phyloP scores from a whole-genome alignment of 2,888 invertebrate species.

The Archips xylosteana region DNA sequence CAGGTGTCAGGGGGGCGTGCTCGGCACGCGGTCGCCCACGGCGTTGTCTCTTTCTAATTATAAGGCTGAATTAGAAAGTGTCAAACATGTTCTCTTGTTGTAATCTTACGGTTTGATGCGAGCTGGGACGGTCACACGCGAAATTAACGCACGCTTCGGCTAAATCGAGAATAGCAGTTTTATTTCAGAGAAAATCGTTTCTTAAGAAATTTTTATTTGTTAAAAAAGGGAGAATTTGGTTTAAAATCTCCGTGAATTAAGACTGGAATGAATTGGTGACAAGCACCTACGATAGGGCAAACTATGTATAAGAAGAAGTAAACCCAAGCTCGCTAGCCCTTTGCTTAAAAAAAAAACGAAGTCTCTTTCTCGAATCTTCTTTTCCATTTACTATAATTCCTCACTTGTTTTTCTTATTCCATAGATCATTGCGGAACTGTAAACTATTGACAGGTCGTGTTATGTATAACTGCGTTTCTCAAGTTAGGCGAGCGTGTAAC shows the following conservation, averaged over 20 bases:
- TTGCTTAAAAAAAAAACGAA: background rate
- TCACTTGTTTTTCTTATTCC: background rate
- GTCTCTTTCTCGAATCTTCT: background rate
- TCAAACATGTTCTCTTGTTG: conserved; percentile 54
- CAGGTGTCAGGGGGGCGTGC: background rate
- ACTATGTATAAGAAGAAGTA: background rate
- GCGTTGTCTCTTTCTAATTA: conserved; percentile 80
- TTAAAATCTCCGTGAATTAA: background rate
- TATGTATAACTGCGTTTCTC: background rate
- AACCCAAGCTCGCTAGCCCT: background rate
- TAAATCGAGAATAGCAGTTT: background rate
- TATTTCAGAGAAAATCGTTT: background rate
- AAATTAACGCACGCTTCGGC: background rate
- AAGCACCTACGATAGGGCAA: background rate
- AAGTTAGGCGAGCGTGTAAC: background rate
- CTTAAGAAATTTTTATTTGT: background rate
- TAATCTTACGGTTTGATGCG: conserved; percentile 13
- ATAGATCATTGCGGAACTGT: background rate
- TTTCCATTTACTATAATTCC: background rate
- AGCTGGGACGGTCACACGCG: conserved; percentile 16
- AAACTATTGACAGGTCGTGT: background rate
- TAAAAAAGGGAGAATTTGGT: background rate
- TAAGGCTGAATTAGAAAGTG: conserved; percentile 85
- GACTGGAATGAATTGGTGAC: background rate
- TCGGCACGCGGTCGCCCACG: conserved; percentile 67